Percentiles rank a stretch among this genome's conserved stretches.
Conservation (phyloP, 2,797 vertebrate genomes). For the Acanthiza pusilla region DNA sequence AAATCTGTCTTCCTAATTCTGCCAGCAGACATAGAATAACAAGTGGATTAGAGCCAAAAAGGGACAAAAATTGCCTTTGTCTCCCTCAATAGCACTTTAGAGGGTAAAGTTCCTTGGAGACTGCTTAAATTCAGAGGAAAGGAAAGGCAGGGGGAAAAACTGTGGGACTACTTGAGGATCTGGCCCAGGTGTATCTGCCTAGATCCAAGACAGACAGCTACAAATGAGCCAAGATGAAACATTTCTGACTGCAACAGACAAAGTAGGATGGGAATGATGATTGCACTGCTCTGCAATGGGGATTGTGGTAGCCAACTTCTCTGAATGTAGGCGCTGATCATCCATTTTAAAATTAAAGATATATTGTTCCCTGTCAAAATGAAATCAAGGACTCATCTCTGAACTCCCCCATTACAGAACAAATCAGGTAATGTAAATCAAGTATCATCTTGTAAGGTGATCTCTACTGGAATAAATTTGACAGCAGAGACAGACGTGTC, state of each 20-base stretch:
- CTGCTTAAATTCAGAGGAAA: background rate
- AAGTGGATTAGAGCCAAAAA: background rate
- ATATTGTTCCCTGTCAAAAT: slow-evolving; percentile 41
- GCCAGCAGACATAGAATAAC: background rate
- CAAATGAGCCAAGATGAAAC: slow-evolving; percentile 14
- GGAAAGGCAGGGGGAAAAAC: background rate
- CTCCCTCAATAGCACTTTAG: background rate
- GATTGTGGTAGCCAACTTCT: background rate
- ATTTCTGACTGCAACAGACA: background rate
- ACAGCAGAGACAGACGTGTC: background rate
- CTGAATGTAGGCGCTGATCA: slow-evolving; percentile 4
- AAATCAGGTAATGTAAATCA: slow-evolving; percentile 45
- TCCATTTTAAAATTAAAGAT: slow-evolving; percentile 47
- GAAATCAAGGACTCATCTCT: slow-evolving; percentile 30
- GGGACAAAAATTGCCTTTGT: background rate
- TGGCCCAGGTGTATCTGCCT: background rate
- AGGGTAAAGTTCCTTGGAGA: background rate
- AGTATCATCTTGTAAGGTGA: slow-evolving; percentile 15
- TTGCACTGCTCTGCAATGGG: background rate
- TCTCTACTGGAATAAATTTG: slow-evolving; percentile 38
- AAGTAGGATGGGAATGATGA: background rate
- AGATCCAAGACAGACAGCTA: background rate
- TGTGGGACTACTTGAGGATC: background rate
- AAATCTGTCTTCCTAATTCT: background rate
- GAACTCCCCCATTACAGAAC: slow-evolving; percentile 2